Conservation (phyloP, 37 sponge, comb jelly and placozoan species). For the Agelas oroides region DNA sequence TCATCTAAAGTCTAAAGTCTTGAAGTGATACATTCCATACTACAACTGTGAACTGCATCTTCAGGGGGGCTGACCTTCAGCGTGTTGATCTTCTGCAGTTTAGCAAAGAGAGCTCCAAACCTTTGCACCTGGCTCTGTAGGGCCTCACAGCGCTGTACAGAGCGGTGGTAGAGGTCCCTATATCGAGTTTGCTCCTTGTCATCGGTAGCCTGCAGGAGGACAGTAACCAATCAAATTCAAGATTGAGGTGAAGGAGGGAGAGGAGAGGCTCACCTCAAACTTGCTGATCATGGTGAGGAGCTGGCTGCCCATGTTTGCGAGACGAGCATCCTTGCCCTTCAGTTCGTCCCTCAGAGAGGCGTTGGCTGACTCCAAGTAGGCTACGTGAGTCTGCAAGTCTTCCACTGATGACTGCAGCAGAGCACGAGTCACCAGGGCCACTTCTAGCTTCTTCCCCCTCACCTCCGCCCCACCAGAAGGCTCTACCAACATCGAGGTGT, state of each 20-base stretch:
- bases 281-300: neutral
- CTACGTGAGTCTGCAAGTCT: neutral
- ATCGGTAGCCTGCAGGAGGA: too few relatives aligned
- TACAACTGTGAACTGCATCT: too few relatives aligned
- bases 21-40: too few relatives aligned
- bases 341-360: constrained; percentile 4
- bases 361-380: neutral
- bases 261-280: neutral
- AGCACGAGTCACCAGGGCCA: neutral
- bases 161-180: constrained; percentile 45
- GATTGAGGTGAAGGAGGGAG: too few relatives aligned
- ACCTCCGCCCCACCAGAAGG: too few relatives aligned
- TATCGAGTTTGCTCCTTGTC: neutral
- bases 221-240: too few relatives aligned
- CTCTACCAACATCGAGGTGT: too few relatives aligned
- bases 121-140: constrained; percentile 29
- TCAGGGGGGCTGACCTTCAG: constrained; percentile 17
- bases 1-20: too few relatives aligned
- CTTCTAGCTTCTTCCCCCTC: neutral
- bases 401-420: constrained; percentile 14
- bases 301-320: neutral
- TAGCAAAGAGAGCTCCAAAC: neutral
- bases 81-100: constrained; percentile 7
- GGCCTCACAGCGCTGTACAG: neutral
- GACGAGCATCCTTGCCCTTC: neutral